Conservation (phyloP, 2,888 invertebrate species). For the Stratiomys singularior region DNA sequence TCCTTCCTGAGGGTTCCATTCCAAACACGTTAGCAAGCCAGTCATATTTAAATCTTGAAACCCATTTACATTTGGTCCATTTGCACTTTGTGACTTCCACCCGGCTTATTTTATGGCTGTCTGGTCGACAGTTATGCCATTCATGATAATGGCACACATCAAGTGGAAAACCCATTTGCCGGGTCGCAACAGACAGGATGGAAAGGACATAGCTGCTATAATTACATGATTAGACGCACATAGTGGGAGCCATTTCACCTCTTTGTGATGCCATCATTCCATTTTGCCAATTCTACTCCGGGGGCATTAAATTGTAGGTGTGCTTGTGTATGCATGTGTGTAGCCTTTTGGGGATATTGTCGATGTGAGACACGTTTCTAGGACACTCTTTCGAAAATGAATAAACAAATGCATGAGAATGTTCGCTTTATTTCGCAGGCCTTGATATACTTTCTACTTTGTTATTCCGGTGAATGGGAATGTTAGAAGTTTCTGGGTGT, state of each 20-base stretch:
- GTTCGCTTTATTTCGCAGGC: slow-evolving; percentile 14
- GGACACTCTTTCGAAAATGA: slow-evolving; percentile 25
- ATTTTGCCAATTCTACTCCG: neutral
- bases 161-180: slow-evolving; percentile 37
- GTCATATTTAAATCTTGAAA: too few species aligned
- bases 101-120: slow-evolving; percentile 32
- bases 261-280: neutral
- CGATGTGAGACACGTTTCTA: slow-evolving; percentile 35
- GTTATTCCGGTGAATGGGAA: slow-evolving; percentile 17
- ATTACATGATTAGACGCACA: slow-evolving; percentile 38
- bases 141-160: slow-evolving; percentile 37
- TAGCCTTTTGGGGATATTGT: slow-evolving; percentile 26
- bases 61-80: neutral
- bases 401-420: neutral
- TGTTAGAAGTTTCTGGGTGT: slow-evolving; percentile 32
- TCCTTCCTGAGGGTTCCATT: too few species aligned
- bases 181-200: slow-evolving; percentile 35
- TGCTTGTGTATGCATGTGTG: neutral
- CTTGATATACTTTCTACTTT: slow-evolving; percentile 31
- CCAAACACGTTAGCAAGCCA: too few species aligned
- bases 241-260: slow-evolving; percentile 19
- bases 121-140: slow-evolving; percentile 34
- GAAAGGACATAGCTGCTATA: slow-evolving; percentile 33
- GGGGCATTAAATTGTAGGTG: too few species aligned
- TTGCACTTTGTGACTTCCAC: slow-evolving; percentile 15